These are phyloP conservation scores for Syngnathus floridae DNA, from an alignment of 2,113 vertebrate genomes.

Conservation along the genomic window DNA sequence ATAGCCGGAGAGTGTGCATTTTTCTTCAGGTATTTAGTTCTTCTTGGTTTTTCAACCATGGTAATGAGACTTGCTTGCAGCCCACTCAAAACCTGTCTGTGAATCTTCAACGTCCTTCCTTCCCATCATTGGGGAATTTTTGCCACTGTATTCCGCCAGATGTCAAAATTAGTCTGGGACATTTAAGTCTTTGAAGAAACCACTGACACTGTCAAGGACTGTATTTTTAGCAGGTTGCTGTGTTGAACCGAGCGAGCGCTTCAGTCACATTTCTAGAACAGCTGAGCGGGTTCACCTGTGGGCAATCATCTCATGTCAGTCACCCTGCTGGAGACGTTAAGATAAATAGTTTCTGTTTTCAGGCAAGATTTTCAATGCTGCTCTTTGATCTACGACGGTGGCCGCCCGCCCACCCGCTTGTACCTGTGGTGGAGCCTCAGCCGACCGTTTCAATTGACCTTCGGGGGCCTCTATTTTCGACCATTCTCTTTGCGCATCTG, in stretches of 20 bases:
- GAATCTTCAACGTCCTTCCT: too few species aligned
- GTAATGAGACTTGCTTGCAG: slow-evolving; percentile 36
- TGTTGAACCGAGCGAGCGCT: background rate
- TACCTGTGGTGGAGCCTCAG: slow-evolving; percentile 26
- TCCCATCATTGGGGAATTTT: too few species aligned
- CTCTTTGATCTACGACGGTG: background rate
- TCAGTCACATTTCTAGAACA: slow-evolving; percentile 8
- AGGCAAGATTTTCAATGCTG: slow-evolving; percentile 10
- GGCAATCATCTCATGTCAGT: slow-evolving; percentile 22
- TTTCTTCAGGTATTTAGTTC: slow-evolving; percentile 21
- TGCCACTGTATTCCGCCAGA: too few species aligned
- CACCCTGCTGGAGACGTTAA: slow-evolving; percentile 13
- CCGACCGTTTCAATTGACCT: slow-evolving; percentile 33
- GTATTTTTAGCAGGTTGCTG: background rate
- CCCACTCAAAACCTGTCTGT: slow-evolving; percentile 10
- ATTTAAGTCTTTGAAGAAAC: too few species aligned
- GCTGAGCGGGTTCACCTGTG: background rate
- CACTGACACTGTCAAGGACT: too few species aligned
- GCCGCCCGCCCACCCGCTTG: background rate
- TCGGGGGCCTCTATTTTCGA: slow-evolving; percentile 17
- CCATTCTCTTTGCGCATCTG: slow-evolving; percentile 3
- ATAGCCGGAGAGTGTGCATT: slow-evolving; percentile 23
- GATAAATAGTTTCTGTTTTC: slow-evolving; percentile 28
- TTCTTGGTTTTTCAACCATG: slow-evolving; percentile 13
- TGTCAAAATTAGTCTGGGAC: too few species aligned